Percentiles rank a stretch among this genome's conserved stretches.
Conservation (phyloP, 2,888 invertebrate species). For the Escarpia spicata region DNA sequence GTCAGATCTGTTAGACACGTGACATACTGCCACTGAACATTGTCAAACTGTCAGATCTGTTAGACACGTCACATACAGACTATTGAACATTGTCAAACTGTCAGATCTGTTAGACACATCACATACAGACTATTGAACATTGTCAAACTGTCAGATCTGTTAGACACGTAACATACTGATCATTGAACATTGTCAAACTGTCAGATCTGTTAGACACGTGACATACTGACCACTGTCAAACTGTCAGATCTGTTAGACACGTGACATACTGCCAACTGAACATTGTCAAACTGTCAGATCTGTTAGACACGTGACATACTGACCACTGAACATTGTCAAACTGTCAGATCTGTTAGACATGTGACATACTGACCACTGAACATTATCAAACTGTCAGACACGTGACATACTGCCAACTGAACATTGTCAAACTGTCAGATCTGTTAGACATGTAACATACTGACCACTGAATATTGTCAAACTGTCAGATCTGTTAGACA, state of each 20-base stretch:
- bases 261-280: not conserved
- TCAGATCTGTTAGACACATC: not conserved
- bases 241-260: not conserved
- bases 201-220: not conserved
- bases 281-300: too few species aligned
- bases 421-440: not conserved
- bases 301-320: not conserved
- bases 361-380: too few species aligned
- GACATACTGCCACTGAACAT: not conserved
- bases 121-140: too few species aligned
- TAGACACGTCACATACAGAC: not conserved
- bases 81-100: too few species aligned
- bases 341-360: constrained; percentile 32
- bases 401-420: too few species aligned
- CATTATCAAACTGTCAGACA: not conserved
- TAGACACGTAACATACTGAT: too few species aligned
- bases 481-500: not conserved
- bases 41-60: not conserved
- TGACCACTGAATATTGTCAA: not conserved
- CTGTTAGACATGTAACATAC: not conserved
- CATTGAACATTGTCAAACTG: not conserved
- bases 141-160: constrained; percentile 32
- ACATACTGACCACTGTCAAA: not conserved
- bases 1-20: not conserved
- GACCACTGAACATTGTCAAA: too few species aligned